These are phyloP conservation scores for Ericerus pela DNA, from an alignment of 1,140 invertebrate genomes.

Conservation along the genomic window DNA sequence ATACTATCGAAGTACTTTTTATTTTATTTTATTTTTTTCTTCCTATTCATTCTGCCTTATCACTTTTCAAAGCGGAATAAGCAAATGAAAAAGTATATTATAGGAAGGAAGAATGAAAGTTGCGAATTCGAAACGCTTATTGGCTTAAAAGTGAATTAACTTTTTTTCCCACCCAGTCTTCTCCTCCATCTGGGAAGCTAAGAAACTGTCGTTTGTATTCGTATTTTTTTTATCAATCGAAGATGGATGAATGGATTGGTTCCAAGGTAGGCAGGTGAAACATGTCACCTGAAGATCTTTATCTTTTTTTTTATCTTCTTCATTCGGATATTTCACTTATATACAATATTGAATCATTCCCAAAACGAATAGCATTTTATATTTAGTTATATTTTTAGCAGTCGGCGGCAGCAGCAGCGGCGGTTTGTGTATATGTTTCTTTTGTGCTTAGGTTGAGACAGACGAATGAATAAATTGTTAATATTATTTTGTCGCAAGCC, in stretches of 20 bases:
- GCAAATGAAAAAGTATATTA: too few relatives aligned
- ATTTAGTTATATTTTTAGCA: slow-evolving; percentile 7
- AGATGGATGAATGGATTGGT: slow-evolving; percentile 8
- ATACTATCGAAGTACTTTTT: background rate
- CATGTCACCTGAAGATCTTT: background rate
- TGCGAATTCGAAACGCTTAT: slow-evolving; percentile 7
- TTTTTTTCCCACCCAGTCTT: background rate
- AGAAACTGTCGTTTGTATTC: too few relatives aligned
- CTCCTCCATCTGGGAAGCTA: background rate
- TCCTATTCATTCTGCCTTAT: too few relatives aligned
- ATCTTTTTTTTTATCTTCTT: background rate
- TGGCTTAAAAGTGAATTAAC: too few relatives aligned
- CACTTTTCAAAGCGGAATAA: background rate
- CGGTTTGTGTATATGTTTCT: slow-evolving; percentile 10
- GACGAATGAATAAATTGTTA: too few relatives aligned
- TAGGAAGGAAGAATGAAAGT: slow-evolving; percentile 4
- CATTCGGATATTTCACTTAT: slow-evolving; percentile 8
- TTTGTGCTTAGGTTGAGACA: too few relatives aligned
- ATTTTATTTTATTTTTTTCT: too few relatives aligned
- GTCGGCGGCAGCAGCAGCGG: background rate
- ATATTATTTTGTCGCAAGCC: too few relatives aligned
- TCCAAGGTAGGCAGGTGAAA: slow-evolving; percentile 10
- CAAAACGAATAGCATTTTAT: slow-evolving; percentile 4
- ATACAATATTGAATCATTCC: slow-evolving; percentile 12
- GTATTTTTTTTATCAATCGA: slow-evolving; percentile 9